phyloP scores from a whole-genome alignment of 2,888 invertebrate genomes.

The Geotrupes spiniger region DNA sequence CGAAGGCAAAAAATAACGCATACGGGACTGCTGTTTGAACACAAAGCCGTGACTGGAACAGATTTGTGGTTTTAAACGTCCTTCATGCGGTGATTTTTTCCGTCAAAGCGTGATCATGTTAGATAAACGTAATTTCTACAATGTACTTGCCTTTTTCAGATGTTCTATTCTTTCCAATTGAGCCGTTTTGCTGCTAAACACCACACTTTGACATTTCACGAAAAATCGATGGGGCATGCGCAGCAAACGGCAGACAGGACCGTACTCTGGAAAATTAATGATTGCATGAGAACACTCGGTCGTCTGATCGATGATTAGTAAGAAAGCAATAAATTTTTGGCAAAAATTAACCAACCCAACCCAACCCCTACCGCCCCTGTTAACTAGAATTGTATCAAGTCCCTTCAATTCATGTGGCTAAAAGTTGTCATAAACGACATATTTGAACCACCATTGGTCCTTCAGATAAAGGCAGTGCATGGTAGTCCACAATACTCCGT shows the following conservation, averaged over 20 bases:
- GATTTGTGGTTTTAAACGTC: background rate
- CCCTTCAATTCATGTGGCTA: too few species aligned
- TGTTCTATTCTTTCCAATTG: slow-evolving; percentile 9
- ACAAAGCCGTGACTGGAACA: too few species aligned
- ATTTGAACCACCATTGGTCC: too few species aligned
- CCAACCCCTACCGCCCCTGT: too few species aligned
- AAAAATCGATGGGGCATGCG: slow-evolving; percentile 17
- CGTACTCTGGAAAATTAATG: slow-evolving; percentile 9
- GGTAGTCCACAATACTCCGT: too few species aligned
- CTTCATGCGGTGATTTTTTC: background rate
- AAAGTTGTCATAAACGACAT: too few species aligned
- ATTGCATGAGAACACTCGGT: too few species aligned
- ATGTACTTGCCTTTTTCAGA: slow-evolving; percentile 9
- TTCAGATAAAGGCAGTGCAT: too few species aligned
- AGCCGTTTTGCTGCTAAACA: slow-evolving; percentile 12
- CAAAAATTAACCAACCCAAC: background rate
- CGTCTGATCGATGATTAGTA: too few species aligned
- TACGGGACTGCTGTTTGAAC: slow-evolving; percentile 13
- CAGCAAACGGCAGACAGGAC: slow-evolving; percentile 4
- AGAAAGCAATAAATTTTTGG: too few species aligned
- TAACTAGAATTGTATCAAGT: background rate
- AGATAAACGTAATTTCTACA: slow-evolving; percentile 2
- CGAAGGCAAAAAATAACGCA: slow-evolving; percentile 8
- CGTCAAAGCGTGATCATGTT: background rate
- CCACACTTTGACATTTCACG: slow-evolving; percentile 18